Conservation (phyloP, 2,113 vertebrate genomes). For the Otus sunia region DNA sequence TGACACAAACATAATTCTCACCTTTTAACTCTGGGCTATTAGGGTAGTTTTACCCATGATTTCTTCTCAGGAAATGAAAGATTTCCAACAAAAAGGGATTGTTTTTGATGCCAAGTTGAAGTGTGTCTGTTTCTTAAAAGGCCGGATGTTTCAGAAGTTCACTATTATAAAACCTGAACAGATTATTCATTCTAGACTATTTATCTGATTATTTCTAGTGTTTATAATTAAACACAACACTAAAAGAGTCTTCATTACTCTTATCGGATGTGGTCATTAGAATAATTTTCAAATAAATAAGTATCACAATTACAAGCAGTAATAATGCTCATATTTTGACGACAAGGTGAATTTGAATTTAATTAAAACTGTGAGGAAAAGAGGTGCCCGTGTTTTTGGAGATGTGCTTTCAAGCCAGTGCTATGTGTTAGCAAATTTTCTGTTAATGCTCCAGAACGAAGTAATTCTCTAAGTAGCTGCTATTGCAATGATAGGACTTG, state of each 20-base stretch:
- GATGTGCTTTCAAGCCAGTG: neutral
- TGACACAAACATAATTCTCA: neutral
- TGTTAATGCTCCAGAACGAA: neutral
- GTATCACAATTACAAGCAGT: neutral
- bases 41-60: neutral
- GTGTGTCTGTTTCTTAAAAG: neutral
- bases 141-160: neutral
- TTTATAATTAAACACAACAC: neutral
- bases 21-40: neutral
- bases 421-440: neutral
- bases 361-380: neutral
- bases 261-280: neutral
- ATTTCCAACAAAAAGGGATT: neutral
- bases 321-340: neutral
- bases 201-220: neutral
- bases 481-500: neutral
- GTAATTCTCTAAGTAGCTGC: neutral
- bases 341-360: neutral
- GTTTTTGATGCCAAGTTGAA: neutral
- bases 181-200: neutral
- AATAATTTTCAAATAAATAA: neutral
- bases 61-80: neutral
- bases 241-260: neutral
- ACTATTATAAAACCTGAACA: neutral
- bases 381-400: neutral